phyloP scores from a whole-genome alignment of 1,140 invertebrate species.

The Centruroides sculpturatus region DNA sequence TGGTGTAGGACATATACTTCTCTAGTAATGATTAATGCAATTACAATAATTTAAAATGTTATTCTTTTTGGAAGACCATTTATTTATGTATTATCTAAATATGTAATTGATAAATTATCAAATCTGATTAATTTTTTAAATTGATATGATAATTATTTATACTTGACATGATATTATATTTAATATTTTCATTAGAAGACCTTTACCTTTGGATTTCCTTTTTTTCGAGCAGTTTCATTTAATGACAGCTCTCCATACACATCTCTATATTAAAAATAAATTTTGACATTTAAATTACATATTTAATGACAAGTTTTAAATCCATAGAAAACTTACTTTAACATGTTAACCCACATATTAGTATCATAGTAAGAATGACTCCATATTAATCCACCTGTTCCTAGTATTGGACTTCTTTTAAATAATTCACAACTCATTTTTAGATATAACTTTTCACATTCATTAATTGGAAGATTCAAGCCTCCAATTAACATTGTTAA shows the following conservation, averaged over 20 bases:
- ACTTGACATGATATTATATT: no score
- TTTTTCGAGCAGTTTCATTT: conserved; percentile 45
- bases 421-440: conserved; percentile 54
- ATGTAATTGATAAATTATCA: no score
- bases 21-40: no score
- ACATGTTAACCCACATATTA: conserved; percentile 61
- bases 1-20: no score
- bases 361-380: conserved; percentile 85
- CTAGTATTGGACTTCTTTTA: conserved; percentile 49
- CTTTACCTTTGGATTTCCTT: conserved; percentile 41
- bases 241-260: conserved; percentile 48
- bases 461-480: conserved; percentile 40
- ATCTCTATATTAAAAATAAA: conserved; percentile 12
- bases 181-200: no score
- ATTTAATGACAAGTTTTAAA: no score
- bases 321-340: conserved; percentile 35
- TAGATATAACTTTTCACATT: conserved; percentile 49
- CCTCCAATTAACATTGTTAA: conserved; percentile 33
- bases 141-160: no score
- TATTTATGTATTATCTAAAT: no score
- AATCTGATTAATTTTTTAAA: no score
- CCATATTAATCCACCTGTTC: conserved; percentile 64
- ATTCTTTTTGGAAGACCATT: no score
- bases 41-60: no score
- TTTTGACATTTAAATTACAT: no score